Evolutionary conservation across 2,797 vertebrate genomes (phyloP), one percentile per base, ranked within the genome.

Genomic region (Oreonectes daqikongensis): DNA sequence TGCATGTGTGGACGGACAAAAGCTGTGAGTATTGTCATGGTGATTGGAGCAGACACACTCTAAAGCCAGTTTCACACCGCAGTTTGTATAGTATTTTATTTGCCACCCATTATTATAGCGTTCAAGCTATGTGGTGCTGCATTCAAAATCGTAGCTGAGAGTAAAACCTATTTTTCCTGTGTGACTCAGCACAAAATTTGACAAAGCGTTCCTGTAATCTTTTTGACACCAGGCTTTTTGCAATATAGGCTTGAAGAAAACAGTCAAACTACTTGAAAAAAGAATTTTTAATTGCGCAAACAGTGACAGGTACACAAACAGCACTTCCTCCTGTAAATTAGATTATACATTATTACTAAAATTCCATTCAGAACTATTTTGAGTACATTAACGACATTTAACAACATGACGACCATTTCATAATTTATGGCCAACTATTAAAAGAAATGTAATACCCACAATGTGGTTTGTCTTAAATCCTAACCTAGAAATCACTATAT

Each of bases 1-100:
- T 99, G 75, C 97, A 99, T 0, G 97, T 99, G 80, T 99, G 98
- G 98, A 99, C 97, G 1, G 97, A 99, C 90, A 99, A 99, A 92
- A 99, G 97, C 86, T 94, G 97, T 99, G 88, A 96, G 96, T 80
- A 40, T 42, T 6, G 7, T 10, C 15, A 9, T 52, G 4, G 46
- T 61, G 40, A 69, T 2, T 32, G 28, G 26, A 26, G 28, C 26
- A 22, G 10, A 61, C 15, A 0, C 11, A 12, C 22, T 48, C 22
- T 26, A 1, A 0, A 24, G 42, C 40, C 7, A 32, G 26, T 46
- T 72, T 60, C 53, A 32, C 55, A 32, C 12, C 6, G 12, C 11
- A 60, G 2, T 50, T 1, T 28, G 55, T 26, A 35, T 38, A 44
- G 24, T 69, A 38, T 53, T 69, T 22, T 5, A 24, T 55, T 12